Evolutionary conservation across 2,888 invertebrate species (phyloP), one percentile per base, ranked within the genome.

Genomic region (Ariolimax columbianus): DNA sequence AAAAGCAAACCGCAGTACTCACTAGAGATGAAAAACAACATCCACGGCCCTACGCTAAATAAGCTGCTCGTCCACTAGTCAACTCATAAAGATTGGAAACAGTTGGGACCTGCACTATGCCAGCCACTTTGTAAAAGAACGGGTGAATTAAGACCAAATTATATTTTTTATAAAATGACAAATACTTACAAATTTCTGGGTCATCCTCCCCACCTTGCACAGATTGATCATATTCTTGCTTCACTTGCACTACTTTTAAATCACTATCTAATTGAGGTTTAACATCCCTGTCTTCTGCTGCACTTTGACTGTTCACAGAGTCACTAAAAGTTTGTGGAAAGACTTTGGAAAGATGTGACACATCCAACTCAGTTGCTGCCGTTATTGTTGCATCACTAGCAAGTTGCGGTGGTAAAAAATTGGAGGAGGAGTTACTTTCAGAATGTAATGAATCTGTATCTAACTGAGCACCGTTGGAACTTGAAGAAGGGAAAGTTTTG

Each of bases 231-330:
- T 77, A 82, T 59, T 85, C 85, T 68, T 85, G 85, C 63, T 85
- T 85, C 17, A 85, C 85, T 36, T 85, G 55, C 23, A 85, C 47
- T 51, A 85, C 51, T 82, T 82, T 85, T 33, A 85, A 51, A 77
- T 85, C 85, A 70, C 55, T 72, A 36, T 82, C 82, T 77, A 82
- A 82, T 47, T 81, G 70, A 68, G 82, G 85, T 85, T 85, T 85
- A 68, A 85, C 59, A 59, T 85, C 85, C 38, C 78, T 85, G n/a
- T 79, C 84, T 80, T 79, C 79, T 70, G 55, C 26, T 59, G 73
- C 73, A 70, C 36, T 63, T 30, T 77, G 82, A 70, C 36, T 77
- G 55, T 77, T 77, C n/a, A 70, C 68, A 36, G 85, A 33, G 36
- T 70, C 63, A 79, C 19, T 72, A 43, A 79, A 84, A 11, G 77